Evolutionary conservation across 2,797 vertebrate species (phyloP), one percentile per base, ranked within the genome.

Genomic region (Darevskia mixta): DNA sequence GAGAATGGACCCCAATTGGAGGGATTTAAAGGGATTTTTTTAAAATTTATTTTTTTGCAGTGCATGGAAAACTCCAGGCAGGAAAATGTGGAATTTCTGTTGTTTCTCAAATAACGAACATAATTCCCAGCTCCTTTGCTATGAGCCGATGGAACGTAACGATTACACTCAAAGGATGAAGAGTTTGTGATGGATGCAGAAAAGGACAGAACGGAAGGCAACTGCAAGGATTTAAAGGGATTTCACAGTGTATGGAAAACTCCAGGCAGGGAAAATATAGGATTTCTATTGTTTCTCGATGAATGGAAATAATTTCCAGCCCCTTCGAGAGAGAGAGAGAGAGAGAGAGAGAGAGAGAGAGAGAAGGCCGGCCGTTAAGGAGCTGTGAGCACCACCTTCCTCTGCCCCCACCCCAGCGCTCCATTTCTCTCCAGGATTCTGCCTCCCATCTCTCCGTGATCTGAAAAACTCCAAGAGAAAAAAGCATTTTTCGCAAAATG

Each of bases 391-490:
- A n/a, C 4, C 20, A 15, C 27, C 35, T 45, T 20, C 41, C 35
- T 8, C 89, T 2, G 8, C 2, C 32, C 29, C 10, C 32, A 29
- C 29, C 76, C 0, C 0, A 84, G 89, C 6, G 23, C 1, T 0
- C 0, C 8, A 35, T 73, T 41, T 32, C 88, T n/a, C 17, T 67
- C 23, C 82, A 3, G 67, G 20, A 29, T 8, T 61, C 43, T 49
- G 83, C 94, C 87, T 93, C 82, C 92, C 85, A 80, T 38, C 58
- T 67, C 76, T 75, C 27, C 25, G 27, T 10, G 66, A 76, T 92
- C 87, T 92, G 86, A 90, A 80, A 91, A 85, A 90, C 91, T 90
- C 49, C 86, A 92, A 1, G 0, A 81, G 87, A 1, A 45, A 94
- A 94, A 91, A 25, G 64, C 75, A 86, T 13, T 0, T 41, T 75